Base-by-base conservation (phyloP, 2,113 vertebrate genomes). In the Pogona vitticeps region DNA sequence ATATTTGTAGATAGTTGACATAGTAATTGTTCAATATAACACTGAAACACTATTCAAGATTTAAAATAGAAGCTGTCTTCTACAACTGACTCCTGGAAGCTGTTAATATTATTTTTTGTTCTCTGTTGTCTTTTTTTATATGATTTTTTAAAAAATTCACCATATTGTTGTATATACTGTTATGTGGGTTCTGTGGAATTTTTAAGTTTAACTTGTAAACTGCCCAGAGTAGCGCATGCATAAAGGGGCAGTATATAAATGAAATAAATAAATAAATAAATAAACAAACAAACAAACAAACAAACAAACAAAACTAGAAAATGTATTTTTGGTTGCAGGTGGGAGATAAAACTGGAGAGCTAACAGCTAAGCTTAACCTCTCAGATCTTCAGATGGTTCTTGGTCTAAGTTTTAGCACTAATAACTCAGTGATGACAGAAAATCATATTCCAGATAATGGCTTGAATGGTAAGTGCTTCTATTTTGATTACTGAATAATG, bases 321-420 rank as follows among this genome's bases (percentile, higher is more conserved):
- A 68, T 31, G 9, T 77, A 3, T 56, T 76, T 90, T 81, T 95
- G 92, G 8, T 92, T 94, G 84, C 89, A 97, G 97, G 95, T 97
- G 52, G 98, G 98, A 89, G 98, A 99, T 82, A 96, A 97, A 83
- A 98, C 97, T 52, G 98, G 98, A n/a, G 98, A 99, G 90, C 96
- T 99, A 79, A 99, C 98, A 2, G 98, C 98, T 21, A 97, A 98
- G 65, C 97, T 99, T 94, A 99, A 98, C 20, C 98, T 99, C 75
- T 98, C 98, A 20, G 98, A 99, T 89, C 98, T 99, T 58, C 98
- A 99, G 86, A 98, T 96, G 95, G 98, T 98, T 83, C 97, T 99
- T 70, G 98, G 98, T 84, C 94, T 99, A 82, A 99, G 98, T 92
- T 99, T 99, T 85, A 98, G 97, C 96, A 98, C 97, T 12, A 98